phyloP scores from a whole-genome alignment of 2,888 invertebrate species.

The Linnaemya vulpina region DNA sequence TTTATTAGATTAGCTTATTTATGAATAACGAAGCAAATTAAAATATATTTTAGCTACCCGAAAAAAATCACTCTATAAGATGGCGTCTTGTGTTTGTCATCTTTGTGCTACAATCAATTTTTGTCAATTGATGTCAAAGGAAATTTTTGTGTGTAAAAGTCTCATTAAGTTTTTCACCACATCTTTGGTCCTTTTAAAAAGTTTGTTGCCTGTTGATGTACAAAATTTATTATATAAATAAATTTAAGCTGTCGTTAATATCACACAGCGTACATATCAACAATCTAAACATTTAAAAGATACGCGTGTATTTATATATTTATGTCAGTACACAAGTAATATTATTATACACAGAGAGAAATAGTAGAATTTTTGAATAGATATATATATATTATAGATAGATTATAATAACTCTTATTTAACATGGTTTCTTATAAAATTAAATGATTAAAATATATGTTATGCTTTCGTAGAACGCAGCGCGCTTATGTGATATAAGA shows the following conservation, averaged over 20 bases:
- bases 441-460: too few species aligned
- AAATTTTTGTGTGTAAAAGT: constrained; percentile 7
- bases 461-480: too few species aligned
- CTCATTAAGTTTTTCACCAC: background rate
- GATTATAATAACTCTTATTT: too few species aligned
- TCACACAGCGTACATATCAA: constrained; percentile 17
- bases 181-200: background rate
- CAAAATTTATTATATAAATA: constrained; percentile 37
- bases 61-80: background rate
- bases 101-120: constrained; percentile 16
- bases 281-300: background rate
- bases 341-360: too few species aligned
- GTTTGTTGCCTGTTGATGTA: constrained; percentile 48
- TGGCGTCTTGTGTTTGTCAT: background rate
- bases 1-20: too few species aligned
- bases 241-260: constrained; percentile 49
- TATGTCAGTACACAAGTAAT: too few species aligned
- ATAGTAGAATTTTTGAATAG: too few species aligned
- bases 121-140: constrained; percentile 36
- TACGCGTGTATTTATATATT: background rate
- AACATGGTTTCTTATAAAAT: too few species aligned
- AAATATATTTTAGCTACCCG: too few species aligned
- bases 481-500: too few species aligned
- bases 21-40: too few species aligned
- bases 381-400: too few species aligned